phyloP scores from a whole-genome alignment of 2,113 vertebrate genomes.

The Lepisosteus oculatus region DNA sequence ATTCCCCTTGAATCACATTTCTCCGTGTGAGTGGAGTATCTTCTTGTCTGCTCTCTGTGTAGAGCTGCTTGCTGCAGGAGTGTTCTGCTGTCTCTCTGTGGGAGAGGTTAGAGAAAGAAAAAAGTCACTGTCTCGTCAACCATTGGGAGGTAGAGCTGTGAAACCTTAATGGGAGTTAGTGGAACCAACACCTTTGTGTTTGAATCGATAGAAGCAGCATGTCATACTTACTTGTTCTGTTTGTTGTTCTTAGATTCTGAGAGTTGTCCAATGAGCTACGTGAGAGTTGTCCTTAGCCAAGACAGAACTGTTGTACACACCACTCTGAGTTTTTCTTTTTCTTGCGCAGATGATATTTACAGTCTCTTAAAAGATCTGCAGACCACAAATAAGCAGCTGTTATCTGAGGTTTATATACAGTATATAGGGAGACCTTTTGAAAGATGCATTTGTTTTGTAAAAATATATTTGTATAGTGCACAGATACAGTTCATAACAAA shows the following conservation, averaged over 20 bases:
- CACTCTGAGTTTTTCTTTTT: no score
- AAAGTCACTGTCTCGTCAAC: not conserved
- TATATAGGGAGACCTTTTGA: no score
- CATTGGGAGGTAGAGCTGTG: not conserved
- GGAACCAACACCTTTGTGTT: not conserved
- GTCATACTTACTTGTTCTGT: not conserved
- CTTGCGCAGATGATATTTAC: no score
- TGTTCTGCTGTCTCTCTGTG: not conserved
- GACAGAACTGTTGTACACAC: no score
- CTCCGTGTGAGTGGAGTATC: not conserved
- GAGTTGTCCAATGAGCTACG: not conserved
- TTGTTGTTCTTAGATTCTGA: not conserved
- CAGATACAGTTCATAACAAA: no score
- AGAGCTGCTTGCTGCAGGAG: not conserved
- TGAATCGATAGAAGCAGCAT: not conserved
- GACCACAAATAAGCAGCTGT: no score
- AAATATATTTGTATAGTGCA: no score
- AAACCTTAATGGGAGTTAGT: not conserved
- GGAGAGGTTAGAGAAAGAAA: not conserved
- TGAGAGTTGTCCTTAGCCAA: not conserved
- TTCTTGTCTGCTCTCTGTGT: not conserved
- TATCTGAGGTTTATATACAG: no score
- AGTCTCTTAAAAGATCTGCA: no score
- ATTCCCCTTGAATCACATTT: not conserved
- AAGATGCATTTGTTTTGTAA: no score